A percentile compares a stretch with the other conserved stretches of the same genome.
phyloP scores from a whole-genome alignment of 2,888 invertebrate genomes.

The Drosophila robusta region DNA sequence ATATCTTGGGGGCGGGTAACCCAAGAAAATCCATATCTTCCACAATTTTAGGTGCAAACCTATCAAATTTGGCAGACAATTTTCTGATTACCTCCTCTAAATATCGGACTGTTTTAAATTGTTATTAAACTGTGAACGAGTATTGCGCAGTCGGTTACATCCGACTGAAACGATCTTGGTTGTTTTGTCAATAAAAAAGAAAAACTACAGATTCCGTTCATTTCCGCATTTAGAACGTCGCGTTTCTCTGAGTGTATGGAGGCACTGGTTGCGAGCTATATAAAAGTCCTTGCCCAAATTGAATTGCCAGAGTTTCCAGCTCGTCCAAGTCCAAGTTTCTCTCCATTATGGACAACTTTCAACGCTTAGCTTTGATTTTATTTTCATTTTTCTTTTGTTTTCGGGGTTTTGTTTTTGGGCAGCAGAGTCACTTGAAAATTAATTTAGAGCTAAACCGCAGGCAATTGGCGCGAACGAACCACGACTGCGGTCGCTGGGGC shows the following conservation, averaged over 20 bases:
- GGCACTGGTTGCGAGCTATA: neutral
- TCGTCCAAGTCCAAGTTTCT: conserved; percentile 4
- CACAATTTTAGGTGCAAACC: too few relatives aligned
- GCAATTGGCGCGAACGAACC: conserved; percentile 43
- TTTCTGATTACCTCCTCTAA: too few relatives aligned
- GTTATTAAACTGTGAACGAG: too few relatives aligned
- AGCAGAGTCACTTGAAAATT: conserved; percentile 60
- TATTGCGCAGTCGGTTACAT: too few relatives aligned
- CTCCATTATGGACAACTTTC: conserved; percentile 32
- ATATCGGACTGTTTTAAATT: too few relatives aligned
- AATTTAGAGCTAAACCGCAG: conserved; percentile 66
- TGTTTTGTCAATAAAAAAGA: too few relatives aligned
- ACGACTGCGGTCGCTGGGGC: conserved; percentile 1
- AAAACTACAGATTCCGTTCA: neutral
- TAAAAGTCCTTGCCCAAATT: conserved; percentile 36
- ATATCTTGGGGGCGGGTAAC: too few relatives aligned
- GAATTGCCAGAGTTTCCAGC: conserved; percentile 32
- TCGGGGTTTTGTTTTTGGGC: conserved; percentile 13
- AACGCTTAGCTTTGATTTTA: conserved; percentile 36
- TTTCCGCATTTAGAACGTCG: neutral
- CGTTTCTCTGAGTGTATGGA: neutral
- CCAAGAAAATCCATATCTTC: too few relatives aligned
- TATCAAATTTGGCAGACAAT: too few relatives aligned
- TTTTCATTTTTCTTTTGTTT: conserved; percentile 17
- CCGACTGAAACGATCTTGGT: too few relatives aligned